Conservation (phyloP, 2,888 invertebrate species). For the Ethmia dodecea region DNA sequence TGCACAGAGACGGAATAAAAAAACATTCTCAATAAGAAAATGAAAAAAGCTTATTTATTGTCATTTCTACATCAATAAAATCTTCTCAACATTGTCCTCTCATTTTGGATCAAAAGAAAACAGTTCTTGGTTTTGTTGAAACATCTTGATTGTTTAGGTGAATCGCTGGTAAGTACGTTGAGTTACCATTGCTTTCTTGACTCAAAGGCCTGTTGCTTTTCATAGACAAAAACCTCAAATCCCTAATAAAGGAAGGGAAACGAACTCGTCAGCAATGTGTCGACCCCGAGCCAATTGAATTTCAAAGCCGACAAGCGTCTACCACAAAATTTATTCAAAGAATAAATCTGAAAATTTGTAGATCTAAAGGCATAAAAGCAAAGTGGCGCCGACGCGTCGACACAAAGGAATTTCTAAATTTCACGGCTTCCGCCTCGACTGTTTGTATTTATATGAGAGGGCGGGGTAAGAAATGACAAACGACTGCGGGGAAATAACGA, state of each 20-base stretch:
- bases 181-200: too few relatives aligned
- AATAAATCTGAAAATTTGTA: constrained; percentile 78
- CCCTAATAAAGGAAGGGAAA: constrained; percentile 51
- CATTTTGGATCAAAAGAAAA: too few relatives aligned
- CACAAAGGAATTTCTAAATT: constrained; percentile 77
- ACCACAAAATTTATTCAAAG: constrained; percentile 77
- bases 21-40: too few relatives aligned
- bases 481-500: constrained; percentile 46
- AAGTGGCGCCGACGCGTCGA: constrained; percentile 69
- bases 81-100: too few relatives aligned
- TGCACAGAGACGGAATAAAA: too few relatives aligned
- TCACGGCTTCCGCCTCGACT: constrained; percentile 72
- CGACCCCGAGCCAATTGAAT: constrained; percentile 73
- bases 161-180: too few relatives aligned
- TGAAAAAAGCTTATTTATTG: too few relatives aligned
- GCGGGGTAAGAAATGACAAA: constrained; percentile 71
- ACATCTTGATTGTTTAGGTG: too few relatives aligned
- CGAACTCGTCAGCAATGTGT: constrained; percentile 69
- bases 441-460: constrained; percentile 72
- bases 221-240: constrained; percentile 40
- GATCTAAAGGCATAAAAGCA: constrained; percentile 71
- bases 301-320: constrained; percentile 73
- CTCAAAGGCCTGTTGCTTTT: constrained; percentile 34
- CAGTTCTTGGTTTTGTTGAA: too few relatives aligned
- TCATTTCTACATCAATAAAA: too few relatives aligned